Evolutionary conservation across 2,888 invertebrate species (phyloP).

Genomic region (Itoplectis maculator): DNA sequence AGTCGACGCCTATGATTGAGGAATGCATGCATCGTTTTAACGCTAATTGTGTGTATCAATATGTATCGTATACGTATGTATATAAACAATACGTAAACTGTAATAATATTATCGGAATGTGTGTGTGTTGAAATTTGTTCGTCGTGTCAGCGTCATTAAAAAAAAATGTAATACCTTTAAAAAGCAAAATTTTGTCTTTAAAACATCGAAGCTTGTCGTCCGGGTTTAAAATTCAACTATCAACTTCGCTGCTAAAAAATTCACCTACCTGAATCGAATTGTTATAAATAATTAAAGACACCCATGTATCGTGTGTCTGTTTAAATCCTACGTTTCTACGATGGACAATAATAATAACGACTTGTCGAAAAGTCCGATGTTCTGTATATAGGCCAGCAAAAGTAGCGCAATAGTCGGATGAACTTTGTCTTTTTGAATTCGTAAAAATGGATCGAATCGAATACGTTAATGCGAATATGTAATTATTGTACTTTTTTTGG

Average conservation of each 20-base stretch:
- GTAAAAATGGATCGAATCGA: too few species aligned
- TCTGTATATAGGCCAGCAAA: conserved; percentile 50
- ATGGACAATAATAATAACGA: conserved; percentile 51
- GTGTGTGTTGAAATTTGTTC: conserved; percentile 9
- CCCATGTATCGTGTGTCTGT: conserved; percentile 31
- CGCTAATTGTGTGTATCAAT: conserved; percentile 22
- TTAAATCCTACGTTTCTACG: conserved; percentile 57
- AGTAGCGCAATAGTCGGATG: conserved; percentile 41
- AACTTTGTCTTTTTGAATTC: conserved; percentile 27
- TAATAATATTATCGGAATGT: conserved; percentile 29
- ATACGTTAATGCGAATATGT: too few species aligned
- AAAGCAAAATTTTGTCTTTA: neutral
- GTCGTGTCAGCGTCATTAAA: neutral
- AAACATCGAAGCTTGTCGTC: neutral
- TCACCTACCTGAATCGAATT: neutral
- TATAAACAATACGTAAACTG: conserved; percentile 21
- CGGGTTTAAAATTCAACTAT: neutral
- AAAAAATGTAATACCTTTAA: neutral
- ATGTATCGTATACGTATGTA: neutral
- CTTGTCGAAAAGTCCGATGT: conserved; percentile 23
- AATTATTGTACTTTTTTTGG: conserved; percentile 69
- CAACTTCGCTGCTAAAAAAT: neutral
- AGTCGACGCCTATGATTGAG: conserved; percentile 72
- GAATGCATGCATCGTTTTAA: conserved; percentile 77
- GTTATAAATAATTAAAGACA: neutral